These are phyloP conservation scores for Microplitis deprimator DNA, from an alignment of 2,888 invertebrate genomes.

Conservation along the genomic window DNA sequence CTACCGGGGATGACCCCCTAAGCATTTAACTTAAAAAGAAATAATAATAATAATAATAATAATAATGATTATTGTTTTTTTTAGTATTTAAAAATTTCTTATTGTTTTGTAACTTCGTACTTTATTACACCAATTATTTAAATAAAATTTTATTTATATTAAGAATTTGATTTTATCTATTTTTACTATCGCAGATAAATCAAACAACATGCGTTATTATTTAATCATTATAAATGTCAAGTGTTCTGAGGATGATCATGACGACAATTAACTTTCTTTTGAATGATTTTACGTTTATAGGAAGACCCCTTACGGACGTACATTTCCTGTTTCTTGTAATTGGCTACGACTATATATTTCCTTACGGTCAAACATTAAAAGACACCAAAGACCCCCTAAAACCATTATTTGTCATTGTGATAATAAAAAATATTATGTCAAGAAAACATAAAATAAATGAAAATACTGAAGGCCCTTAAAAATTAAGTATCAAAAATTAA, in stretches of 20 bases:
- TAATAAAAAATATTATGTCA: not conserved
- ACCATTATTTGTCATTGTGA: not conserved
- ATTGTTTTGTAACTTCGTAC: too few relatives aligned
- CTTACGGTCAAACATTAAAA: not conserved
- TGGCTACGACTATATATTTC: conserved; percentile 9
- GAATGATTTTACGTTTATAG: conserved; percentile 18
- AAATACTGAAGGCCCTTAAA: not conserved
- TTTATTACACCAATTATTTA: not conserved
- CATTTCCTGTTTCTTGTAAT: conserved; percentile 31
- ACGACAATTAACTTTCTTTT: conserved; percentile 20
- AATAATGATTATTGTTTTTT: too few relatives aligned
- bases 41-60: not conserved
- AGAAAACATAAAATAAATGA: not conserved
- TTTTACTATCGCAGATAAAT: conserved; percentile 9
- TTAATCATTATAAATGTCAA: not conserved
- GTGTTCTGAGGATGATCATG: not conserved
- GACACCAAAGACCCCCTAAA: conserved; percentile 1
- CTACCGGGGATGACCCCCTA: too few relatives aligned
- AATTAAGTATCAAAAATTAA: not conserved
- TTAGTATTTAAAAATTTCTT: too few relatives aligned
- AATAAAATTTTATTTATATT: not conserved
- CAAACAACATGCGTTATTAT: not conserved
- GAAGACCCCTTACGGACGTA: conserved; percentile 26
- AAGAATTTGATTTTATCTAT: conserved; percentile 6
- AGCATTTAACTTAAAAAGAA: too few relatives aligned